Base-by-base conservation (phyloP, 2,888 invertebrate species). In the Heliconius ismenius region DNA sequence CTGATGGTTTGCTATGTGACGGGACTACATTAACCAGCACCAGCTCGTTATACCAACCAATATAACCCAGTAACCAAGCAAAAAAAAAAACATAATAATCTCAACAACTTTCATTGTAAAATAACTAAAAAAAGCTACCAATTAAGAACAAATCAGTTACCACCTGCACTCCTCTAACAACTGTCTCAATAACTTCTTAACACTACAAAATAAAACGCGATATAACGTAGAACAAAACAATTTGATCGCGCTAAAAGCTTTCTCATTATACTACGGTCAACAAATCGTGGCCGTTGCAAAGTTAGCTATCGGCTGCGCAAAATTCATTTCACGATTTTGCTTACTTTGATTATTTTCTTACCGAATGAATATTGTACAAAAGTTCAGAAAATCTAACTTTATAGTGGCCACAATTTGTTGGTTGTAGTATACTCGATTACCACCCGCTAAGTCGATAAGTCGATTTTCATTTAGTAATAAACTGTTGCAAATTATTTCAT, bases 391-490 rank as follows among this genome's bases (percentile, higher is more conserved):
- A 49, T 0, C 18, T 49, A 49, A 49, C 18, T 49, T 49, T 7
- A 49, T 49, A 49, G 49, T 7, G 49, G 49, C 49, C 49, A 49
- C 18, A 2, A 49, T 18, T 49, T 7, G 7, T 49, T 21, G 18
- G 18, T 7, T 18, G 18, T 49, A 49, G 6, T 49, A 18, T 49
- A 49, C 49, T 49, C 85, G 85, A 85, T 87, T 89, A 90, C 92
- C 92, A 86, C 93, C 93, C 91, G 92, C 92, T 86, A 91, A 85
- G 91, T 82, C 86, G 85, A 89, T 90, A 86, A 86, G 86, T 88
- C 88, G 86, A 87, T 88, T 87, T 88, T 86, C 86, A 89, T 88
- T 86, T 86, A 86, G 82, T 85, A 87, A 91, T 91, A 91, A 92
- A 91, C 86, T 92, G 89, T 87, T 89, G 89, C 90, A 82, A 89